Percentiles rank a stretch among this genome's conserved stretches.
Evolutionary conservation across 2,888 invertebrate species (phyloP).

Genomic region (Entomobrya proxima): DNA sequence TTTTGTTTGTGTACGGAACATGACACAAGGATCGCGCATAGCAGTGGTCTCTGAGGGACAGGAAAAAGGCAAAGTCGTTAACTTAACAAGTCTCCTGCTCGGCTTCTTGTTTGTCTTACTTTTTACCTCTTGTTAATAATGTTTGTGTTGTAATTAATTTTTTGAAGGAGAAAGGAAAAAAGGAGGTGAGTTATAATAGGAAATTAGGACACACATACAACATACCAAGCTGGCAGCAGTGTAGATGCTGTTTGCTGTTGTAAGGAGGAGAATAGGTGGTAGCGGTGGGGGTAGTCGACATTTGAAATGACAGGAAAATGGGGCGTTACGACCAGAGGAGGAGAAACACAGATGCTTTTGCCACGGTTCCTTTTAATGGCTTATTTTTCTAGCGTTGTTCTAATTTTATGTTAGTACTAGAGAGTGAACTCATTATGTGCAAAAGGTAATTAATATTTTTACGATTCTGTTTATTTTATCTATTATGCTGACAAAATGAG

Average conservation of each 20-base stretch:
- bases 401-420: background rate
- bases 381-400: conserved; percentile 5
- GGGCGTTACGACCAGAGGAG: background rate
- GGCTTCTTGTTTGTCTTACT: background rate
- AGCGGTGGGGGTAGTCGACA: background rate
- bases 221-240: background rate
- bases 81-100: conserved; percentile 1
- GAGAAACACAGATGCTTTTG: background rate
- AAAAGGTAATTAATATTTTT: conserved; percentile 27
- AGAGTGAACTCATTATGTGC: conserved; percentile 6
- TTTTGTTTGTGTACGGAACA: too few species aligned
- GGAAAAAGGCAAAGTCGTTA: conserved; percentile 14
- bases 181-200: background rate
- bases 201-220: background rate
- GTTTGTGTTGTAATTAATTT: conserved; percentile 27
- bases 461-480: conserved; percentile 16
- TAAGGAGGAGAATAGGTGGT: background rate
- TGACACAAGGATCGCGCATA: background rate
- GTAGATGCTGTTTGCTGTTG: too few species aligned
- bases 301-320: conserved; percentile 22
- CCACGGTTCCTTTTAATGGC: background rate
- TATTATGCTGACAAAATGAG: too few species aligned
- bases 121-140: conserved; percentile 38
- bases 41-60: background rate
- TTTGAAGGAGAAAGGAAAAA: background rate